Evolutionary conservation across 2,888 invertebrate genomes (phyloP), one percentile per base, ranked within the genome.

Genomic region (Ditula angustiorana): DNA sequence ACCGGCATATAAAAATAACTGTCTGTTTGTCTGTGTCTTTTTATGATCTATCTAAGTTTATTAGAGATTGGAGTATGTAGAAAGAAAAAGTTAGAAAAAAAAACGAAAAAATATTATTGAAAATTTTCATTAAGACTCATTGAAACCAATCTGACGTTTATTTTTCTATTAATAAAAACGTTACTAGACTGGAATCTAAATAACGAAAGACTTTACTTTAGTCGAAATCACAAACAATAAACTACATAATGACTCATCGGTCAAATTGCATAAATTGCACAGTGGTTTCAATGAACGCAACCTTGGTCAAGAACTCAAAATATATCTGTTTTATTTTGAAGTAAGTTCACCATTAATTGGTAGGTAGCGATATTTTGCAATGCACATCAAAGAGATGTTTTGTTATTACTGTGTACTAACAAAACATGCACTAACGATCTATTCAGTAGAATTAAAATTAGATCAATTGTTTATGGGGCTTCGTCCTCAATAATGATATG

Each of bases 381-480:
- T 52, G 41, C 28, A 28, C 19, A 49, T 56, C 55, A 56, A 61
- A 61, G 61, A 61, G 61, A 35, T 47, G 30, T 61, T 63, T 63
- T 63, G 50, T 58, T 63, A 53, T 33, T 35, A 35, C 23, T 13
- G 53, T 21, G 16, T 8, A 41, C 53, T 19, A 26, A 63, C 63
- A 63, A 63, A 58, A 44, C 50, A n/a, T n/a, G n/a, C n/a, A 44
- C 63, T 63, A 63, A 63, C 50, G 63, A 63, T 44, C 57, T 63
- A 63, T 63, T 63, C 57, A 63, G 30, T 30, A 50, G 41, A 58
- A 63, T 63, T 63, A 63, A 58, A 63, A 63, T 63, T 44, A 63
- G 63, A 63, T 63, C 57, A 44, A 63, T 63, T 63, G 63, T 63
- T 41, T 58, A 62, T 56, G 37, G 49, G 11, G 23, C 16, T n/a